Evolutionary conservation across 2,888 invertebrate genomes (phyloP).

Genomic region (Eutolmus rufibarbis): DNA sequence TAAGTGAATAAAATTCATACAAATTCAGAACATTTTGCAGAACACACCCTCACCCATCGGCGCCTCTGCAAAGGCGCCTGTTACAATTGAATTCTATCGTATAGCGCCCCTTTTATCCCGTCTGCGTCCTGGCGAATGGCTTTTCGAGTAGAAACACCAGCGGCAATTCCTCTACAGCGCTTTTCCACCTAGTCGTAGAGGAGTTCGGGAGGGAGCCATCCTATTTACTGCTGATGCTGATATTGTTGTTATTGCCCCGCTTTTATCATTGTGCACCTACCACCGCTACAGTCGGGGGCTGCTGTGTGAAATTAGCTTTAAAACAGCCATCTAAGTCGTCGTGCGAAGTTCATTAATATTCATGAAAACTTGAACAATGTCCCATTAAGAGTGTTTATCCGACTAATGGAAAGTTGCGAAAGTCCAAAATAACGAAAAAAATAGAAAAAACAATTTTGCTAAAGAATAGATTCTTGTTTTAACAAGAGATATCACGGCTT

Average conservation of each 20-base stretch:
- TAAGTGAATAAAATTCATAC: constrained; percentile 31
- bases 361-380: constrained; percentile 19
- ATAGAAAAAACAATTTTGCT: not conserved
- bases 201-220: not conserved
- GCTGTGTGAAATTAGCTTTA: constrained; percentile 3
- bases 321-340: not conserved
- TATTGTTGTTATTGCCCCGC: not conserved
- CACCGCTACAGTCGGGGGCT: not conserved
- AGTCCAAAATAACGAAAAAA: not conserved
- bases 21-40: constrained; percentile 10
- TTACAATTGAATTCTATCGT: not conserved
- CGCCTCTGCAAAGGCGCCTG: not conserved
- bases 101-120: not conserved
- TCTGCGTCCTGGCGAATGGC: not conserved
- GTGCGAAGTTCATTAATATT: constrained; percentile 26
- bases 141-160: not conserved
- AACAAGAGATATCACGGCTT: not conserved
- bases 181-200: not conserved
- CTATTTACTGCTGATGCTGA: not conserved
- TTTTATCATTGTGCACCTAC: constrained; percentile 14
- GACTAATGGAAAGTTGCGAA: not conserved
- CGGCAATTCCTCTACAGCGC: not conserved
- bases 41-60: not conserved
- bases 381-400: not conserved
- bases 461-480: not conserved